A percentile compares a stretch with the other conserved stretches of the same genome.
Evolutionary conservation across 2,888 invertebrate genomes (phyloP).

Genomic region (Xestia sexstrigata): DNA sequence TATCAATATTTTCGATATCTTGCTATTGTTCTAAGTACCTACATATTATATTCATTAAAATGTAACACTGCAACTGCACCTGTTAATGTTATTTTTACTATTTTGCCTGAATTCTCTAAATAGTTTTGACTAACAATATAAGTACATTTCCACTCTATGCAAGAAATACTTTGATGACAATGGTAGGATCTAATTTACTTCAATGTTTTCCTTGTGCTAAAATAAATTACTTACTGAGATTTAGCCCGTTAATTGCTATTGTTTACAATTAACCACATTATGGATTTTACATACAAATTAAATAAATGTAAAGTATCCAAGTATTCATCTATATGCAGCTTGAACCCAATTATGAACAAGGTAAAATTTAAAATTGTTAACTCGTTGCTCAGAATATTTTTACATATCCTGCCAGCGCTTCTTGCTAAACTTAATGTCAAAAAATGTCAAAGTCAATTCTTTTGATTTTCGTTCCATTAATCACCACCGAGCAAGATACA

Average conservation of each 20-base stretch:
- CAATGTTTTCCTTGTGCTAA: constrained; percentile 6
- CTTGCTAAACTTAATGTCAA: constrained; percentile 3
- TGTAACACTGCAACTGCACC: not conserved
- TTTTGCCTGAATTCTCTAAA: not conserved
- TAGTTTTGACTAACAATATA: not conserved
- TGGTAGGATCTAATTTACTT: not conserved
- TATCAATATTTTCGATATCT: not conserved
- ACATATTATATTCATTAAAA: constrained; percentile 2
- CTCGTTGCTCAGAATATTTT: not conserved
- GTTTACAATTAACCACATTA: not conserved
- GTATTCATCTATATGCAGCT: not conserved
- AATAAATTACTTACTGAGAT: not conserved
- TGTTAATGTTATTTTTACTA: not conserved
- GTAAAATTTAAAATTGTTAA: not conserved
- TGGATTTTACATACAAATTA: not conserved
- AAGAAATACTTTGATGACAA: not conserved
- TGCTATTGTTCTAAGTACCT: not conserved
- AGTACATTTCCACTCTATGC: not conserved
- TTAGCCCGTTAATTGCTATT: not conserved
- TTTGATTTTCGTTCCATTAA: constrained; percentile 4
- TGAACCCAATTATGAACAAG: not conserved
- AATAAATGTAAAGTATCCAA: not conserved
- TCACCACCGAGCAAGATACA: constrained; percentile 4
- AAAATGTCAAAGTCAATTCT: constrained; percentile 11
- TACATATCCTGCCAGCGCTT: not conserved